These are phyloP conservation scores for Alaudala cheleensis DNA, from an alignment of 2,113 vertebrate genomes.

Conservation along the genomic window DNA sequence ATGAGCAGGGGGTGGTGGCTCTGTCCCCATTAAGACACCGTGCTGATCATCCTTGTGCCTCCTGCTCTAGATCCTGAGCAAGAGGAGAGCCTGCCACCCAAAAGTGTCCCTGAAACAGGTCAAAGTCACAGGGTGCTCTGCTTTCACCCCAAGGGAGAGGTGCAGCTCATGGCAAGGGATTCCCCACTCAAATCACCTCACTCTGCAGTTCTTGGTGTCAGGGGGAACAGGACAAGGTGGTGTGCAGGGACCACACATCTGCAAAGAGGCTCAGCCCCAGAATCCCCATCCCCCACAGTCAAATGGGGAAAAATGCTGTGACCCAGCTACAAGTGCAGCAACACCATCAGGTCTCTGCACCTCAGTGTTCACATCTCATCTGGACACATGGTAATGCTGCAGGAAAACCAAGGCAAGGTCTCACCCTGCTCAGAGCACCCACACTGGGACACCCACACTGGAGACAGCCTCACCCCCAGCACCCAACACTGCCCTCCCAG, in stretches of 20 bases:
- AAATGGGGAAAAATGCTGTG: fast-evolving
- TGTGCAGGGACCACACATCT: fast-evolving
- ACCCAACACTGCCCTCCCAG: background rate
- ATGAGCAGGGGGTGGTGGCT: background rate
- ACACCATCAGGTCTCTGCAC: background rate
- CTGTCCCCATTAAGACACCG: fast-evolving
- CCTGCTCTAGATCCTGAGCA: background rate
- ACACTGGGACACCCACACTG: fast-evolving
- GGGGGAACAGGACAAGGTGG: fast-evolving
- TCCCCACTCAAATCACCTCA: background rate
- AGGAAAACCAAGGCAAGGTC: background rate
- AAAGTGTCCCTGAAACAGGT: background rate
- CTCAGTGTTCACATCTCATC: fast-evolving
- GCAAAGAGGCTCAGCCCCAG: background rate
- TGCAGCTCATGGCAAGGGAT: background rate
- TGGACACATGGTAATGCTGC: fast-evolving
- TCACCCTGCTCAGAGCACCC: background rate
- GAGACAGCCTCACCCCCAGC: background rate
- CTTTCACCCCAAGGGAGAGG: background rate
- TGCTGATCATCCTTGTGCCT: fast-evolving
- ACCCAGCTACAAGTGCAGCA: background rate
- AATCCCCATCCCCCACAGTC: background rate
- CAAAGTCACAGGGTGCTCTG: background rate
- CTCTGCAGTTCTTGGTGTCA: background rate
- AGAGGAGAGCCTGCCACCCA: background rate